A percentile compares a stretch with the other conserved stretches of the same genome.
Evolutionary conservation across 1,140 invertebrate species (phyloP).

Genomic region (Brachionus angularis): DNA sequence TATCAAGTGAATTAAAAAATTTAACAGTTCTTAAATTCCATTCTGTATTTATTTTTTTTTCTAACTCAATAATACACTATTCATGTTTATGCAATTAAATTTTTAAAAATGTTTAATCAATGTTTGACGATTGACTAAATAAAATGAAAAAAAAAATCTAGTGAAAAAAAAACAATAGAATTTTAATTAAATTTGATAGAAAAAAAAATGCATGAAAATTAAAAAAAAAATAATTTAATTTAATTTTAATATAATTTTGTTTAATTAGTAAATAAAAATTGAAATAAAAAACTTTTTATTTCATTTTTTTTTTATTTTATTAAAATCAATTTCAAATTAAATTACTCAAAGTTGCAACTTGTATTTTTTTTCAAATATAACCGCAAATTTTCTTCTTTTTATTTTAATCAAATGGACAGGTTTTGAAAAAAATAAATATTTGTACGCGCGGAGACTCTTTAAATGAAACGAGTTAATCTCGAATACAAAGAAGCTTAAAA

Average conservation of each 20-base stretch:
- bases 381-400: no score
- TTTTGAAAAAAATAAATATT: no score
- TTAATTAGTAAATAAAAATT: slow-evolving; percentile 40
- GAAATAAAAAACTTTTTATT: slow-evolving; percentile 40
- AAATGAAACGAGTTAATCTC: no score
- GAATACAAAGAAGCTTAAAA: no score
- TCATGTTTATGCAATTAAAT: slow-evolving; percentile 33
- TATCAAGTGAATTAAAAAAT: slow-evolving; percentile 31
- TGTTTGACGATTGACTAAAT: background rate
- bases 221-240: slow-evolving; percentile 12
- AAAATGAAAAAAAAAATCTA: background rate
- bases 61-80: no score
- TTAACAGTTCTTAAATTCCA: no score
- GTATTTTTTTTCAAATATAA: no score
- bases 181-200: slow-evolving; percentile 8
- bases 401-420: no score
- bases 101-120: background rate
- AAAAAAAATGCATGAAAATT: slow-evolving; percentile 4
- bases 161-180: background rate
- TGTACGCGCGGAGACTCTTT: no score
- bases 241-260: slow-evolving; percentile 32
- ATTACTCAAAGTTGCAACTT: no score
- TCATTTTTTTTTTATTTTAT: slow-evolving; percentile 10
- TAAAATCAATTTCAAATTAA: no score
- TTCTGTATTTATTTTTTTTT: no score